Evolutionary conservation across 2,113 vertebrate genomes (phyloP).

Genomic region (Passer domesticus): DNA sequence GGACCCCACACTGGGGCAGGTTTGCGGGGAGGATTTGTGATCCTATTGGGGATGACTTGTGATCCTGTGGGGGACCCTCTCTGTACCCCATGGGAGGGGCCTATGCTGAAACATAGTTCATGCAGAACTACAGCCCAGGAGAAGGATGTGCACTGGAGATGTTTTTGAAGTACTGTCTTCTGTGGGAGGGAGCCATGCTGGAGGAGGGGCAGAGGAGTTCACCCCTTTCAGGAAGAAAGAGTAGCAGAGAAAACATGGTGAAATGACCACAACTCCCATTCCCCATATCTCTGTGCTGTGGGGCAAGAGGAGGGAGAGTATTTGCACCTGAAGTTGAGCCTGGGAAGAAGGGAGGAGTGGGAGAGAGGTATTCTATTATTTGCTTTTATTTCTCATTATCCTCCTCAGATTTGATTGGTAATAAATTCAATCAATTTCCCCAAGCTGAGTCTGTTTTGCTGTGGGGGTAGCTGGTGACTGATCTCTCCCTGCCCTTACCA

Average conservation of each 20-base stretch:
- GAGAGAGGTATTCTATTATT: background rate
- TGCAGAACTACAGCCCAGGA: background rate
- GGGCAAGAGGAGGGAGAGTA: background rate
- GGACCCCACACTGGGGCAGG: background rate
- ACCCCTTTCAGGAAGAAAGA: background rate
- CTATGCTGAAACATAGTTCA: background rate
- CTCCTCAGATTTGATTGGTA: background rate
- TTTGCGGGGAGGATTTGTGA: background rate
- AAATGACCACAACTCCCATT: background rate
- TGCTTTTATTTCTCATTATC: background rate
- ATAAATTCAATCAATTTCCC: background rate
- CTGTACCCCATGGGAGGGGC: background rate
- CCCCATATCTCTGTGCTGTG: rapidly evolving
- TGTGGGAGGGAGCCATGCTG: background rate
- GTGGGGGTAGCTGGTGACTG: rapidly evolving
- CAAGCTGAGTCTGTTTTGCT: rapidly evolving
- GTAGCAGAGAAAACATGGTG: background rate
- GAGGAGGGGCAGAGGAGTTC: background rate
- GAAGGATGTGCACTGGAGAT: background rate
- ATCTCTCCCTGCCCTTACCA: background rate
- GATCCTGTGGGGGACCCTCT: background rate
- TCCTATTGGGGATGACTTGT: no score
- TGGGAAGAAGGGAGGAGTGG: background rate
- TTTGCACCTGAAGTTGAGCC: background rate
- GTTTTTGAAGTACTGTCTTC: background rate